Conservation (phyloP, 1,140 invertebrate species). For the Brachionus rubens region DNA sequence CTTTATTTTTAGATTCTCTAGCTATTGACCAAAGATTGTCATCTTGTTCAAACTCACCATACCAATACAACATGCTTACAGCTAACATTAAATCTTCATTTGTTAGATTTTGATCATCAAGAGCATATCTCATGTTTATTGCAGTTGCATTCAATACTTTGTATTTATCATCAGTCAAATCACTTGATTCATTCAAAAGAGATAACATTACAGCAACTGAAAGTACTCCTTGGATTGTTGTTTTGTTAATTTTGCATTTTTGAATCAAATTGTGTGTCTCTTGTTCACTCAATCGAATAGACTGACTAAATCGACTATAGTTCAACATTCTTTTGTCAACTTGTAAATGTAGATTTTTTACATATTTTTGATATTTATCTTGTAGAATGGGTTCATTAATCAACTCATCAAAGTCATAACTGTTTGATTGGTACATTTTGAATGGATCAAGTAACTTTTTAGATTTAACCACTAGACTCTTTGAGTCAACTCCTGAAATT, state of each 20-base stretch:
- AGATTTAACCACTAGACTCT: background rate
- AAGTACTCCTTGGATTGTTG: background rate
- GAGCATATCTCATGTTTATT: background rate
- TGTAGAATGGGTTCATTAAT: background rate
- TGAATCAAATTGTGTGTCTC: background rate
- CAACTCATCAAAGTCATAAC: background rate
- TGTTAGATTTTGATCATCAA: background rate
- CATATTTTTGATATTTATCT: background rate
- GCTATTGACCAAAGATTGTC: constrained; percentile 12
- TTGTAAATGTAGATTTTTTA: background rate
- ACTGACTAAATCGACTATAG: background rate
- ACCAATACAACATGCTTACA: constrained; percentile 10
- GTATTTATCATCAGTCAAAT: background rate
- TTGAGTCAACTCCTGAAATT: background rate
- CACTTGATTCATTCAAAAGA: constrained; percentile 4
- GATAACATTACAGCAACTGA: constrained; percentile 19
- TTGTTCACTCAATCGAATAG: background rate
- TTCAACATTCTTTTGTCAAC: background rate
- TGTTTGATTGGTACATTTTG: background rate
- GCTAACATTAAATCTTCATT: constrained; percentile 1
- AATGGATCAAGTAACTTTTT: background rate
- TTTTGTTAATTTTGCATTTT: too few species aligned
- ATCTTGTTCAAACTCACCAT: background rate
- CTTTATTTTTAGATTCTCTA: background rate
- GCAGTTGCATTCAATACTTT: background rate